Base-by-base conservation (phyloP, 2,888 invertebrate species). In the Dryadula phaetusa region DNA sequence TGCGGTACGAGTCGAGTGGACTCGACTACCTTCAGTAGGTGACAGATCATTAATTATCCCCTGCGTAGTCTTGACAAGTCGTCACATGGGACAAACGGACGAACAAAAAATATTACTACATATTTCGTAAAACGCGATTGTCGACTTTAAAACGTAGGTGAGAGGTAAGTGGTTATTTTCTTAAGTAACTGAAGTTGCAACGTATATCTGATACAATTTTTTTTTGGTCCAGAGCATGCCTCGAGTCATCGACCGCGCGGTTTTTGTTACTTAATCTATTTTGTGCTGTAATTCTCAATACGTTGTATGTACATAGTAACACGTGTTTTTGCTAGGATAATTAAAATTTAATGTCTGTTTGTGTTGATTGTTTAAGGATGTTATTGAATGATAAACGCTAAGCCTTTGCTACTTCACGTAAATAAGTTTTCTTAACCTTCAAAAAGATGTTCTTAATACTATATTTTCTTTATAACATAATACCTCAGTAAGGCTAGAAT, bases 31-130 rank as follows among this genome's bases (percentile, higher is more conserved):
- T 67, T 69, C 70, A 67, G 68, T 70, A 70, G 69, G 69, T 73
- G 71, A 69, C 80, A 74, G 76, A 78, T 80, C 83, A 86, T 87
- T 78, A 83, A 87, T 87, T 86, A 87, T 86, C 85, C 79, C 85
- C 86, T 80, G 75, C 83, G 72, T 72, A 67, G 83, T 77, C 71
- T 70, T 82, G 85, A 83, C 84, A 80, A 74, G 69, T 77, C 64
- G 71, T 75, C 82, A 80, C 78, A 80, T 79, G 81, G 81, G 81
- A 82, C 82, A 77, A 16, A 60, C 42, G n/a, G 22, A 75, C 64
- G 67, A 34, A 37, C 42, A 67, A 22, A 62, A 64, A 32, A 75
- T 53, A 71, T 32, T 64, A 70, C 2, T n/a, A 63, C 34, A 52
- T 40, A 28, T 54, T 68, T n/a, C 14, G 14, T n/a, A 37, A 20